Conservation (phyloP, 1,140 invertebrate genomes). For the Sinonovacula constricta region DNA sequence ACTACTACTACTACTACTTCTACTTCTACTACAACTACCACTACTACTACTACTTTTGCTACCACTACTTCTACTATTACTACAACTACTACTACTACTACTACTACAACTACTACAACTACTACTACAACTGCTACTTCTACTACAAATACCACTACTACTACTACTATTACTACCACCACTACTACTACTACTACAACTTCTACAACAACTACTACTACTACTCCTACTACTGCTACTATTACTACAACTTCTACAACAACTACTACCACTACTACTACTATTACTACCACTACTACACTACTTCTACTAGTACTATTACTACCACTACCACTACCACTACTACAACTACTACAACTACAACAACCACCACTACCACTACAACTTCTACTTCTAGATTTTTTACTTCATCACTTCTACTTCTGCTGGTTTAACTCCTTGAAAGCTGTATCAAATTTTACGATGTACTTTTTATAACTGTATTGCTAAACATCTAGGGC, state of each 20-base stretch:
- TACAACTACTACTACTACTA: constrained; percentile 4
- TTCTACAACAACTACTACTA: not conserved
- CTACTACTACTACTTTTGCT: constrained; percentile 40
- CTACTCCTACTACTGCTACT: no score
- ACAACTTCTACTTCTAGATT: no score
- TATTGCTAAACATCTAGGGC: no score
- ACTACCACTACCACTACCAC: no score
- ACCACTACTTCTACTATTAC: constrained; percentile 6
- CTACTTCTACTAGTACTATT: constrained; percentile 12
- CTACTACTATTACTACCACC: not conserved
- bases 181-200: constrained; percentile 1
- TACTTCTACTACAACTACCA: constrained; percentile 43
- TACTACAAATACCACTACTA: no score
- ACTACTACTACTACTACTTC: constrained; percentile 38
- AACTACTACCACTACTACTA: not conserved
- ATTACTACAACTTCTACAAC: not conserved
- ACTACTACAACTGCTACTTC: constrained; percentile 1
- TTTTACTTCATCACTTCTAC: no score
- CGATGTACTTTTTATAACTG: no score
- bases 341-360: no score
- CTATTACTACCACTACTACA: not conserved
- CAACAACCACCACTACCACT: no score
- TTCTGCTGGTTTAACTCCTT: no score
- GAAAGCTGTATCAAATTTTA: no score
- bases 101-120: not conserved